phyloP scores from a whole-genome alignment of 2,888 invertebrate genomes.

The Sclerodermus sp. region DNA sequence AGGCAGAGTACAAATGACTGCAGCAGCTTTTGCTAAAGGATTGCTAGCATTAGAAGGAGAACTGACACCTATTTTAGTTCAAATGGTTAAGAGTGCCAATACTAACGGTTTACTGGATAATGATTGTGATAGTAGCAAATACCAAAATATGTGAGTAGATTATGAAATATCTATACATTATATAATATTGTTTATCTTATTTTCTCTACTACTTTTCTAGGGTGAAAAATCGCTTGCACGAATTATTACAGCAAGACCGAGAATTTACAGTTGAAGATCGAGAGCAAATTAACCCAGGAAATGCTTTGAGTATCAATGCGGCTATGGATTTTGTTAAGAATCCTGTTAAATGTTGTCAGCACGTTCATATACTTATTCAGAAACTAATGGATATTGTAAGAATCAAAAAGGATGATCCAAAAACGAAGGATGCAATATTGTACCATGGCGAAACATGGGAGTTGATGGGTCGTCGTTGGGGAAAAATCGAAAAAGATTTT shows the following conservation, averaged over 20 bases:
- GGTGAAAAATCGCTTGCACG: conserved; percentile 93
- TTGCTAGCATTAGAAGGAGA: conserved; percentile 96
- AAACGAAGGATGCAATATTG: conserved; percentile 88
- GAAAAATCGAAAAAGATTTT: conserved; percentile 97
- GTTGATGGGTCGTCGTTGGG: conserved; percentile 95
- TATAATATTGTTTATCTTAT: background rate
- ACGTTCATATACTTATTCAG: conserved; percentile 85
- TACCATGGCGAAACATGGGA: conserved; percentile 99
- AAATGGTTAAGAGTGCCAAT: conserved; percentile 99
- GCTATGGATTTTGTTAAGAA: conserved; percentile 95
- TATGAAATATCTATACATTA: background rate
- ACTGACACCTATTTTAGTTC: conserved; percentile 96
- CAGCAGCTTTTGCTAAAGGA: conserved; percentile 99
- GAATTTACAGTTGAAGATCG: conserved; percentile 85
- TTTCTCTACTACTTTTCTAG: too few relatives aligned
- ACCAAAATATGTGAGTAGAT: conserved; percentile 82
- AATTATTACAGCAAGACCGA: conserved; percentile 86
- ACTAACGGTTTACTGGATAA: conserved; percentile 98
- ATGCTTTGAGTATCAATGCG: conserved; percentile 86
- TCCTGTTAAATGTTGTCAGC: conserved; percentile 89
- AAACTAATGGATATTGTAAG: conserved; percentile 84
- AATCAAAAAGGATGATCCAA: conserved; percentile 83
- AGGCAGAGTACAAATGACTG: conserved; percentile 99
- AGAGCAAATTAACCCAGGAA: conserved; percentile 87
- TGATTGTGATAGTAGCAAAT: conserved; percentile 95